Percentiles rank a stretch among this genome's conserved stretches.
phyloP scores from a whole-genome alignment of 2,888 invertebrate genomes.

The Pinctada fucata region DNA sequence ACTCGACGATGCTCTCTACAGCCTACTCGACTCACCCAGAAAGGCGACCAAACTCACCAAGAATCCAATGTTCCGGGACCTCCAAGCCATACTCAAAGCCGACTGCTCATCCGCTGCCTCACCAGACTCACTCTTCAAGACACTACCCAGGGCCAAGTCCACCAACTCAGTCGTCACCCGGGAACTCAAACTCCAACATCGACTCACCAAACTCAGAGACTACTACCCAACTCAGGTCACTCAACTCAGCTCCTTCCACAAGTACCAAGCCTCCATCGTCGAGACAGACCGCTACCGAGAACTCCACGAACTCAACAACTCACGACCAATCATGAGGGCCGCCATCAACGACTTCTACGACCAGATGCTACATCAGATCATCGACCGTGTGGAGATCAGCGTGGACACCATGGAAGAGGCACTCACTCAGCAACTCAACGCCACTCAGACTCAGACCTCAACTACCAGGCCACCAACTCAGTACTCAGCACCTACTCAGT shows the following conservation, averaged over 20 bases:
- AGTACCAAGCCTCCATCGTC: conserved; percentile 51
- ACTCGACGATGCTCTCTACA: conserved; percentile 39
- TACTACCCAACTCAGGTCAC: conserved; percentile 48
- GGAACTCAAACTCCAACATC: conserved; percentile 46
- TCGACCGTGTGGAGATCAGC: conserved; percentile 54
- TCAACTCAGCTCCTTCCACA: conserved; percentile 48
- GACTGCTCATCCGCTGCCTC: conserved; percentile 42
- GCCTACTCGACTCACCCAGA: conserved; percentile 40
- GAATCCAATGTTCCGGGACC: conserved; percentile 46
- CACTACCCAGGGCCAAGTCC: conserved; percentile 30
- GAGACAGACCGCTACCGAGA: conserved; percentile 51
- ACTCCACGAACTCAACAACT: conserved; percentile 42
- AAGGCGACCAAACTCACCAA: conserved; percentile 30
- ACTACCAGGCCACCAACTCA: not conserved
- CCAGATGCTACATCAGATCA: conserved; percentile 51
- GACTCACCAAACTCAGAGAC: conserved; percentile 42
- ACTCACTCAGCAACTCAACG: not conserved
- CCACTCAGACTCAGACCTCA: not conserved
- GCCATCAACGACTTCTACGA: conserved; percentile 57
- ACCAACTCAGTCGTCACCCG: conserved; percentile 39
- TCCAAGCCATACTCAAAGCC: conserved; percentile 42
- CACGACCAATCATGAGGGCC: conserved; percentile 40
- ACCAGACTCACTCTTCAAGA: conserved; percentile 49
- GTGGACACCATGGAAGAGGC: conserved; percentile 41
- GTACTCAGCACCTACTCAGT: not conserved